These are phyloP conservation scores for Prunella strophiata DNA, from an alignment of 2,797 vertebrate genomes.

Conservation along the genomic window DNA sequence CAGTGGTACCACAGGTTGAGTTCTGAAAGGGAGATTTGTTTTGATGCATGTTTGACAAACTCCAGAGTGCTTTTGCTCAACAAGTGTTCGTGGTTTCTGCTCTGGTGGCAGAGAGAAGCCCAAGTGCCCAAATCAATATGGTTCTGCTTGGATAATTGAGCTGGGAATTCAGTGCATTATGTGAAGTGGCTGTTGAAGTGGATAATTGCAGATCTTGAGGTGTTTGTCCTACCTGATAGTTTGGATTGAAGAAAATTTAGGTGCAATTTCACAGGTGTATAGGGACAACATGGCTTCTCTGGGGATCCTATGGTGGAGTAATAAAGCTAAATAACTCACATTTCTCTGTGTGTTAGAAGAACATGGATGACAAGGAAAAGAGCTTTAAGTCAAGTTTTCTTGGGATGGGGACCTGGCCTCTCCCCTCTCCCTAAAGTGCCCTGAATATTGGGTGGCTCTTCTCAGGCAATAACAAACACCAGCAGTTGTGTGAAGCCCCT, in stretches of 20 bases:
- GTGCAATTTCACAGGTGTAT: neutral
- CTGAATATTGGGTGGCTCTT: neutral
- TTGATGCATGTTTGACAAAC: neutral
- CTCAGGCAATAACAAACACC: conserved; percentile 8
- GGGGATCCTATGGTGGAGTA: neutral
- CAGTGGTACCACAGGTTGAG: neutral
- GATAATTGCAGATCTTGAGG: neutral
- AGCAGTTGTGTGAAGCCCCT: neutral
- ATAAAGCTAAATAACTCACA: neutral
- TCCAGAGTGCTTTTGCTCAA: neutral
- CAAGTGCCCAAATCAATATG: neutral
- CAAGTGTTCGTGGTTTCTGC: rapidly evolving
- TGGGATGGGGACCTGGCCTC: neutral
- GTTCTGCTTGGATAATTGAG: neutral
- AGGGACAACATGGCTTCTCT: neutral
- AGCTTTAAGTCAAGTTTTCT: neutral
- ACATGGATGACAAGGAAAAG: neutral
- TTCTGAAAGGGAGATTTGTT: neutral
- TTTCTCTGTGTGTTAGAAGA: neutral
- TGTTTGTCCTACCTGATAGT: neutral
- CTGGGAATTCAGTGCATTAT: neutral
- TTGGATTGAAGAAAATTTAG: neutral
- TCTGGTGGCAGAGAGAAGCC: neutral
- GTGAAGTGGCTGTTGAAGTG: conserved; percentile 13
- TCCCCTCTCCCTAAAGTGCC: neutral